A percentile compares a stretch with the other conserved stretches of the same genome.
Evolutionary conservation across 2,888 invertebrate species (phyloP).

Genomic region (Euproctis similis): DNA sequence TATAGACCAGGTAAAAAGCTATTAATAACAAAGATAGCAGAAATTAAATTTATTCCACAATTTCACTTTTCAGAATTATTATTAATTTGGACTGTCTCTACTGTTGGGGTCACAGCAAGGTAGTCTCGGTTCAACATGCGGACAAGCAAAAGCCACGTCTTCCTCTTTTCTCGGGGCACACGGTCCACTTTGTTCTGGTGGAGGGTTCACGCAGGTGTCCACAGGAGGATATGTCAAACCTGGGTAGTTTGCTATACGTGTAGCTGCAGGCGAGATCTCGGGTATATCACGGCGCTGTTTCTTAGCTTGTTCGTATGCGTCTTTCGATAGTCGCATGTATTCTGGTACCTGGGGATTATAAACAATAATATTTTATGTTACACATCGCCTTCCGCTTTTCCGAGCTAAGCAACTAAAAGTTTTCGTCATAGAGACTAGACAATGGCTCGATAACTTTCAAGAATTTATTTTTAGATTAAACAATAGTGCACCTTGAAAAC

Average conservation of each 20-base stretch:
- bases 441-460: no score
- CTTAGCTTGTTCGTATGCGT: constrained; percentile 54
- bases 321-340: constrained; percentile 51
- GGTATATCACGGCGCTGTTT: constrained; percentile 48
- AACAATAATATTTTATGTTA: not conserved
- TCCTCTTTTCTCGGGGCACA: constrained; percentile 44
- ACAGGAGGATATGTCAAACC: constrained; percentile 29
- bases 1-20: no score
- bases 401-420: no score
- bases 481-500: no score
- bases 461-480: no score
- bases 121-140: constrained; percentile 38
- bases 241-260: constrained; percentile 38
- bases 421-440: no score
- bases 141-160: constrained; percentile 59
- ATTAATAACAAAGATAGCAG: no score
- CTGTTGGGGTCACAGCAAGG: constrained; percentile 51
- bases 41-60: no score
- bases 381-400: no score
- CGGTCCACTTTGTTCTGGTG: constrained; percentile 30
- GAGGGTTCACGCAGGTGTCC: constrained; percentile 35
- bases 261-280: constrained; percentile 55
- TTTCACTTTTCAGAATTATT: no score
- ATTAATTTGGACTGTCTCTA: constrained; percentile 10
- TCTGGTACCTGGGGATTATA: constrained; percentile 45